A percentile compares a stretch with the other conserved stretches of the same genome.
phyloP scores from a whole-genome alignment of 1,140 invertebrate species.

The Camponotus floridanus region DNA sequence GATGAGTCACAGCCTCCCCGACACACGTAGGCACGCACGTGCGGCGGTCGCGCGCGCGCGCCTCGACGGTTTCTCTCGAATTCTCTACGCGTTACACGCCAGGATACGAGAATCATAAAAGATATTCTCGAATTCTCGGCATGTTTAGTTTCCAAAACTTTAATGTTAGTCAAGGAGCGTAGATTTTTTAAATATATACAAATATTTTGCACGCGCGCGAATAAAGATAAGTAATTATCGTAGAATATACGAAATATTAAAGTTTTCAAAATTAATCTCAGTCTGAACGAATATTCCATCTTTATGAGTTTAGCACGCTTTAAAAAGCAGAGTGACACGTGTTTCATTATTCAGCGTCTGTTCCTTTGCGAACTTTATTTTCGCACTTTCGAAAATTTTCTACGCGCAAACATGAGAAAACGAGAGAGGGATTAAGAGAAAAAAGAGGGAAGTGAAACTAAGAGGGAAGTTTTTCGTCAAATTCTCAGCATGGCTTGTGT shows the following conservation, averaged over 20 bases:
- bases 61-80: constrained; percentile 60
- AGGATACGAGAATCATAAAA: background rate
- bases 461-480: background rate
- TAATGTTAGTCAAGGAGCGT: background rate
- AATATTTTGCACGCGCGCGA: background rate
- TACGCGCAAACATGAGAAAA: too few species aligned
- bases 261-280: background rate
- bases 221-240: background rate
- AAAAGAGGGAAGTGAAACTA: too few species aligned
- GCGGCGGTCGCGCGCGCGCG: constrained; percentile 60
- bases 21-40: constrained; percentile 61
- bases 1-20: constrained; percentile 86
- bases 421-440: background rate
- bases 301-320: background rate
- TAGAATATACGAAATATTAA: constrained; percentile 3
- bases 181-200: background rate
- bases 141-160: background rate
- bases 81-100: constrained; percentile 37
- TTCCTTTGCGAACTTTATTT: background rate
- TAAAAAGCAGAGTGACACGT: constrained; percentile 6
- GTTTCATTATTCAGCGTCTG: background rate
- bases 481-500: constrained; percentile 7
- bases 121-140: background rate
- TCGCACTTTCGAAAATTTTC: constrained; percentile 7
- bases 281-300: background rate